Evolutionary conservation across 2,113 vertebrate genomes (phyloP), one percentile per base, ranked within the genome.

Genomic region (Ursus arctos): DNA sequence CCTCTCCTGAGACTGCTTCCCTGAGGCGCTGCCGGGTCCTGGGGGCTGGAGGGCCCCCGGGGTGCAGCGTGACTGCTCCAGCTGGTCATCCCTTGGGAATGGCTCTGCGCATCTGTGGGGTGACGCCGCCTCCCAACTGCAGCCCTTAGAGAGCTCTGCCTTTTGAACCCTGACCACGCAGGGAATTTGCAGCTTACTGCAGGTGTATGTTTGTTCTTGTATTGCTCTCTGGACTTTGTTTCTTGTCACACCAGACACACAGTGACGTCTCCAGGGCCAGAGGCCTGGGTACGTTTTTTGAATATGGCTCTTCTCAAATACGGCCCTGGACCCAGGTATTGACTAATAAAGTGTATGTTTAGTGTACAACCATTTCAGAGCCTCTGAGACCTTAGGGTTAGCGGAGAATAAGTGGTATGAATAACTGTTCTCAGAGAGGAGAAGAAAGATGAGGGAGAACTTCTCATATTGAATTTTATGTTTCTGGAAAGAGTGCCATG

Each of bases 221-320:
- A 31, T 14, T 81, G 47, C 21, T 65, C 91, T 80, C 36, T 53
- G 49, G 51, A 93, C 86, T 81, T 86, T 67, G 80, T 31, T 74
- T 87, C 86, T 43, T 63, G 61, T 67, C 81, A 57, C 81, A 74
- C 3, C 49, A 59, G 96, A 80, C 33, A 93, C n/a, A 86, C 0
- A 57, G 90, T 26, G 79, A 79, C 1, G 5, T 47, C 61, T 79
- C 53, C 31, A 49, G 26, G 31, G 51, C 79, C 84, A 88, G 79
- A 95, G 77, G 53, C 51, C 53, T 36, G 51, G 6, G 57, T 51
- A 59, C 1, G 0, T 36, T 69, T 61, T 96, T 28, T n/a, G 69
- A 19, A 88, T 57, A 88, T 43, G 43, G 31, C 14, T 55, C 53
- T 43, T 55, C 49, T 90, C 49, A 95, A 57, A 90, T 28, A 57